These are phyloP conservation scores for Drosophila tani DNA, from an alignment of 1,140 invertebrate species.

Conservation along the genomic window DNA sequence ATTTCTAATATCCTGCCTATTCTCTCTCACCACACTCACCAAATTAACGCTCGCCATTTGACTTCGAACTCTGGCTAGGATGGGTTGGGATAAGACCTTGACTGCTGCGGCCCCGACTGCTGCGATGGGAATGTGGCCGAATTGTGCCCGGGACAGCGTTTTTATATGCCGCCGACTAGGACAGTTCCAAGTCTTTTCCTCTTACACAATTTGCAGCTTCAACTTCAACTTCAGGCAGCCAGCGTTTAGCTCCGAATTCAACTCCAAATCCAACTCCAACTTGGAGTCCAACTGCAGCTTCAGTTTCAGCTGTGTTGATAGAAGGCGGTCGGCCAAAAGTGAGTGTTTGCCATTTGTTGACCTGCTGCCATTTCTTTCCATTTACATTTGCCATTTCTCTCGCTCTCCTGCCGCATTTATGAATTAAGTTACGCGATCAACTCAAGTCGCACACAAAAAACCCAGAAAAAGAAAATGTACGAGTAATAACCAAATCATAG, in stretches of 20 bases:
- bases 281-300: not conserved
- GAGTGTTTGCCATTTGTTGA: conserved; percentile 68
- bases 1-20: conserved; percentile 51
- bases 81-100: conserved; percentile 44
- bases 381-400: conserved; percentile 36
- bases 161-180: conserved; percentile 67
- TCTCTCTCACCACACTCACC: conserved; percentile 40
- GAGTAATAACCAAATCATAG: conserved; percentile 47
- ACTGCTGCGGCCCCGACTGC: conserved; percentile 45
- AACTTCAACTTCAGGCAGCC: conserved; percentile 5
- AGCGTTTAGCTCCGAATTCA: not conserved
- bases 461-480: conserved; percentile 27
- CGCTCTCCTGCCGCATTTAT: conserved; percentile 55
- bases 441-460: conserved; percentile 51
- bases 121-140: conserved; percentile 67
- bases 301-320: conserved; percentile 53
- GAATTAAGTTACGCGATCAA: conserved; percentile 81
- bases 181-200: conserved; percentile 56
- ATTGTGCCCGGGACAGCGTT: conserved; percentile 33
- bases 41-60: conserved; percentile 64
- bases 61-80: conserved; percentile 29
- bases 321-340: conserved; percentile 68
- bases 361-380: conserved; percentile 25
- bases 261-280: not conserved
- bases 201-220: conserved; percentile 65